A percentile compares a stretch with the other conserved stretches of the same genome.
These are phyloP conservation scores for Agrochola lota DNA, from an alignment of 2,888 invertebrate genomes.

Conservation along the genomic window DNA sequence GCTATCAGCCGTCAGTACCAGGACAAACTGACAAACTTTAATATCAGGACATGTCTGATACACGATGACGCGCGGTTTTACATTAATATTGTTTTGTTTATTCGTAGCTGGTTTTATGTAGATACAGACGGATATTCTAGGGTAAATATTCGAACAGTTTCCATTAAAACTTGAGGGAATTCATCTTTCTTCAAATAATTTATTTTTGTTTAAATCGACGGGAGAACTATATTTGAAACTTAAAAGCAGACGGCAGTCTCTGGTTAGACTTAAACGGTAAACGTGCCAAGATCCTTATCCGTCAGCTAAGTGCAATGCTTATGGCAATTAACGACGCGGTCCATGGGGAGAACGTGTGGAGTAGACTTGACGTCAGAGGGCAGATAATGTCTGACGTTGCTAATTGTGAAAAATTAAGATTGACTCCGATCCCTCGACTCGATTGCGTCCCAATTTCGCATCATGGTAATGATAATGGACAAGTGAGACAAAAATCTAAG, in stretches of 20 bases:
- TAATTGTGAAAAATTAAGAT: slow-evolving; percentile 55
- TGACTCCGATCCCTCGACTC: slow-evolving; percentile 17
- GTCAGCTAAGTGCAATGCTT: slow-evolving; percentile 43
- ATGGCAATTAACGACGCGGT: slow-evolving; percentile 36
- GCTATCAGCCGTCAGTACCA: slow-evolving; percentile 63
- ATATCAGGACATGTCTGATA: slow-evolving; percentile 59
- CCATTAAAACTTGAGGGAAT: not conserved
- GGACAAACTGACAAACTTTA: slow-evolving; percentile 60
- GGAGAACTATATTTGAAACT: not conserved
- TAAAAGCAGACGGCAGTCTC: not conserved
- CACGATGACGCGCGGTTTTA: slow-evolving; percentile 58
- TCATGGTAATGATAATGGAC: slow-evolving; percentile 28
- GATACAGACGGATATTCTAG: slow-evolving; percentile 1
- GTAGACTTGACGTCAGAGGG: slow-evolving; percentile 11
- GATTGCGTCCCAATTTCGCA: slow-evolving; percentile 5
- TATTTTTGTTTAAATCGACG: not conserved
- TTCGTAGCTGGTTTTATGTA: not conserved
- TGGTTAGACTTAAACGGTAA: slow-evolving; percentile 1
- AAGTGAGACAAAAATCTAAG: not conserved
- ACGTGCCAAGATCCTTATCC: slow-evolving; percentile 35
- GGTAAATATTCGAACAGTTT: slow-evolving; percentile 5
- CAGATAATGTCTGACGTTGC: slow-evolving; percentile 27
- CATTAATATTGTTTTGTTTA: slow-evolving; percentile 43
- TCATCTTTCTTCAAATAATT: not conserved
- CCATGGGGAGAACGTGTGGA: slow-evolving; percentile 37